Evolutionary conservation across 2,113 vertebrate genomes (phyloP), one percentile per base, ranked within the genome.

Genomic region (Sula dactylatra): DNA sequence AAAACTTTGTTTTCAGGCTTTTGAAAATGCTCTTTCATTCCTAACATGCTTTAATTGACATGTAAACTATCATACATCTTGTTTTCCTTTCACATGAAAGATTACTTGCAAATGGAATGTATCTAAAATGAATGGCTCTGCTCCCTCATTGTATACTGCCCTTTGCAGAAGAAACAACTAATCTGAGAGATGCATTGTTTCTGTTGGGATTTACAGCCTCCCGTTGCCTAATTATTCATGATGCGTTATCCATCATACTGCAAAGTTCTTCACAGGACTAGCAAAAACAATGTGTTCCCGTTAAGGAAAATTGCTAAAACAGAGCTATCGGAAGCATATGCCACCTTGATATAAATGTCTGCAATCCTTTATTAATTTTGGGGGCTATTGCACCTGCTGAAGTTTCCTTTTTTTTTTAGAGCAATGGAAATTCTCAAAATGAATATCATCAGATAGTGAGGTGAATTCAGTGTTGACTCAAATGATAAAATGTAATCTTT

Each of bases 221-320:
- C 13, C 44, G 19, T 22, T 96, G 82, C 90, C 97, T 96, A 98
- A 97, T 98, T 97, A 98, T 96, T 98, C 93, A 95, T 69, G 56
- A 86, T 38, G 59, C 25, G 2, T 80, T 76, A 97, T 94, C 65
- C 61, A 94, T 97, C 95, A 97, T 90, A 58, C 40, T 65, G 71
- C 96, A 94, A 97, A 86, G 64, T 64, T 94, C 69, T 84, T 92
- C 56, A 83, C 72, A 91, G 31, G 42, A 91, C 24, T 32, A 78
- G 73, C 77, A 82, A 97, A 95, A 95, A 25, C 15, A 79, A 84
- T 59, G 84, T 56, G 10, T 25, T 97, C 70, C 52, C 55, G 76
- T 79, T 72, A n/a, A 76, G 61, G 59, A 85, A 86, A 76, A 84
- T 3, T 40, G 49, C 25, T 87, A 19, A 92, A 92, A 29, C 47